Base-by-base conservation (phyloP, 2,797 vertebrate species). In the Threskiornis aethiopicus region DNA sequence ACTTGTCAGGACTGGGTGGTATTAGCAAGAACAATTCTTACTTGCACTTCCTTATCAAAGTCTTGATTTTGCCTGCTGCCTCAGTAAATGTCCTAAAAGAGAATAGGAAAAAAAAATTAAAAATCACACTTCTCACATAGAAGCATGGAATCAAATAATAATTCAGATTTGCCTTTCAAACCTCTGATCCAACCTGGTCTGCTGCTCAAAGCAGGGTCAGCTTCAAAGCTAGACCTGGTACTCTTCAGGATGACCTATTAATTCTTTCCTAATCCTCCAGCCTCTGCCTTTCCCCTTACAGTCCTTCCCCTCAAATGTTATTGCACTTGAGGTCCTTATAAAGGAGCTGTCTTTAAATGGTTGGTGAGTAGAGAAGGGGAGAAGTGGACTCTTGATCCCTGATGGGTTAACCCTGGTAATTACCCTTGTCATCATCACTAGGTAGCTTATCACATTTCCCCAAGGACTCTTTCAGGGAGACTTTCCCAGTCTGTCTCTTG, bases 371-470 rank as follows among this genome's bases (percentile, higher is more conserved):
- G 17, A 65, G 52, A 62, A 54, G 11, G n/a, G 21, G 41, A 62
- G 54, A 76, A 89, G 46, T 33, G 35, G 46, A 28, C 26, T 58
- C 33, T n/a, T n/a, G 41, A 55, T 61, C 33, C 25, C 12, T 67
- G 47, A 29, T 64, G 57, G 37, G 42, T 65, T 78, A 72, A 26
- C 77, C 25, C 17, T 14, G 35, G n/a, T 47, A 88, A 49, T 39
- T 44, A 71, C 22, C 18, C 42, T 62, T 1, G 0, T 61, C 42
- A 54, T 52, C 0, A 0, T 65, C 51, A 42, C 42, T 49, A 39
- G 31, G 47, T 16, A 73, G 12, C 33, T 89, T 71, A 64, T 67
- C 6, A 0, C 3, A 22, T 76, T 67, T 82, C 47, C 29, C 28
- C 39, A 76, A 8, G 1, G 47, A 42, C 13, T 37, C 29, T 35